phyloP scores from a whole-genome alignment of 2,113 vertebrate species.

The Lophotis ruficrista region DNA sequence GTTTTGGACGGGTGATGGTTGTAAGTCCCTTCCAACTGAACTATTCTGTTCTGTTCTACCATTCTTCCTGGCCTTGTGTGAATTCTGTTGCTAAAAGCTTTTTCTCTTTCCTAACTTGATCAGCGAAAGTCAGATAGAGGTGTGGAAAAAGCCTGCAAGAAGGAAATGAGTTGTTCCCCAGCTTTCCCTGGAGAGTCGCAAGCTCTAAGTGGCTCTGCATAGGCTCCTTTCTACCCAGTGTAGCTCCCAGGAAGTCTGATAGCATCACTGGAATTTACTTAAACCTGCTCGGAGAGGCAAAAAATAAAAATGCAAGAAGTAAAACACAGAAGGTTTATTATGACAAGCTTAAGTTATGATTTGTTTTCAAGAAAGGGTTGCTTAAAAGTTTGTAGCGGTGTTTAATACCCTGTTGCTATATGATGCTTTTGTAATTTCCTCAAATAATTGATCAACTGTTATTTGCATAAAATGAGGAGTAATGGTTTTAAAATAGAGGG shows the following conservation, averaged over 20 bases:
- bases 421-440: background rate
- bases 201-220: background rate
- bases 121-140: background rate
- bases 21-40: background rate
- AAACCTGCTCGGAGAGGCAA: background rate
- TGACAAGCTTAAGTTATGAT: background rate
- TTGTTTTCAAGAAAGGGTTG: background rate
- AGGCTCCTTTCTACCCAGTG: background rate
- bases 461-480: background rate
- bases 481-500: no score
- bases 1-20: background rate
- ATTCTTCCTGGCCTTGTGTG: background rate
- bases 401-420: background rate
- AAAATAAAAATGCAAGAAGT: background rate
- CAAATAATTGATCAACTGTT: background rate
- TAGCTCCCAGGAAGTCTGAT: background rate
- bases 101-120: background rate
- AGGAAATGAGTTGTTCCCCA: background rate
- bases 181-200: background rate
- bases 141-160: background rate
- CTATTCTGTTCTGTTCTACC: background rate
- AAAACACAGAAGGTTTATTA: background rate
- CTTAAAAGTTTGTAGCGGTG: background rate
- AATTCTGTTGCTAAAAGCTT: background rate
- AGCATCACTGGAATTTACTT: constrained; percentile 8